These are phyloP conservation scores for Tachina fera DNA, from an alignment of 2,888 invertebrate genomes.

Conservation along the genomic window DNA sequence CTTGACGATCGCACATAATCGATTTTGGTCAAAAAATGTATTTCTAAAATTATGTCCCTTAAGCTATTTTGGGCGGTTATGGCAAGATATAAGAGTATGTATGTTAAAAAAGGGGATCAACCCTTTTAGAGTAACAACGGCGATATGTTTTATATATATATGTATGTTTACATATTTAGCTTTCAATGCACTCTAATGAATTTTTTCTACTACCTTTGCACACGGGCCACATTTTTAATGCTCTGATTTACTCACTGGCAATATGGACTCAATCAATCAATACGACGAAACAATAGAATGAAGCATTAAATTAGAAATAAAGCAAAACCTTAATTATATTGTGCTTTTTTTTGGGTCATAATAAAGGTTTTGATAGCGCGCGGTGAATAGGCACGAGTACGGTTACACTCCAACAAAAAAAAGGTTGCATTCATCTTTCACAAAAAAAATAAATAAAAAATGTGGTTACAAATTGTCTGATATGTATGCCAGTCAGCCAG, in stretches of 20 bases:
- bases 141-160: no score
- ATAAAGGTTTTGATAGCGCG: not conserved
- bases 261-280: conserved; percentile 38
- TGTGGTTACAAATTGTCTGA: conserved; percentile 10
- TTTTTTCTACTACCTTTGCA: conserved; percentile 6
- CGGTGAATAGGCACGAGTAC: conserved; percentile 9
- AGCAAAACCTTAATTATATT: conserved; percentile 34
- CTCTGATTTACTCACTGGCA: not conserved
- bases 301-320: not conserved
- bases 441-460: not conserved
- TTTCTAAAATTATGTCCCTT: no score
- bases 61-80: no score
- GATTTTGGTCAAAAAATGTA: no score
- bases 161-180: not conserved
- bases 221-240: not conserved
- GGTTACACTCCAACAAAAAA: conserved; percentile 42
- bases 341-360: not conserved
- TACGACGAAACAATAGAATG: conserved; percentile 5
- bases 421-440: conserved; percentile 38
- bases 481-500: not conserved
- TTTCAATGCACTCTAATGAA: not conserved
- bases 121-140: no score
- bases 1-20: no score
- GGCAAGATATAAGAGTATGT: no score
- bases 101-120: no score